Evolutionary conservation across 1,140 invertebrate genomes (phyloP).

Genomic region (Notospermus geniculatus): DNA sequence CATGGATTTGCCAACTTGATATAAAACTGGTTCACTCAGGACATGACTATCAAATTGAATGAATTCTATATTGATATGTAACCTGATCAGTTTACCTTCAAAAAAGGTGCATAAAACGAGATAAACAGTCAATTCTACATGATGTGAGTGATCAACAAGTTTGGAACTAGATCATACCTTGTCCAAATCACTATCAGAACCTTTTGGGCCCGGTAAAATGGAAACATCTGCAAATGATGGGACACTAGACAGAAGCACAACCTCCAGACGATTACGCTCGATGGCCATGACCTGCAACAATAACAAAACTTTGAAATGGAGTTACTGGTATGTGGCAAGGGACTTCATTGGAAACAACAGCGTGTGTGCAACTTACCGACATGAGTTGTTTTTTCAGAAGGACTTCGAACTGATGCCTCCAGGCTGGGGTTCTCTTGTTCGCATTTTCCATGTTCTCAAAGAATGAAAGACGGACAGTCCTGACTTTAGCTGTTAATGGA

Average conservation of each 20-base stretch:
- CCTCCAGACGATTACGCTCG: background rate
- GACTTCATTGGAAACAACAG: too few relatives aligned
- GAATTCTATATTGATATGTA: too few relatives aligned
- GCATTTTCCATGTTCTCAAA: constrained; percentile 1
- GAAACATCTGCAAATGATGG: constrained; percentile 9
- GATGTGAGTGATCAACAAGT: too few relatives aligned
- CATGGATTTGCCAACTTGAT: too few relatives aligned
- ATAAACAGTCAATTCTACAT: too few relatives aligned
- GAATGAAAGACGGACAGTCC: constrained; percentile 3
- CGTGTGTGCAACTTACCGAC: background rate
- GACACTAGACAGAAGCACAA: background rate
- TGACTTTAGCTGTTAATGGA: background rate
- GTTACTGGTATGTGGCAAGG: too few relatives aligned
- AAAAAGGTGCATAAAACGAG: too few relatives aligned
- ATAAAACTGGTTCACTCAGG: too few relatives aligned
- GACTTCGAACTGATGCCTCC: background rate
- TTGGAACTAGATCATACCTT: too few relatives aligned
- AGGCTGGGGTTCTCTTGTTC: background rate
- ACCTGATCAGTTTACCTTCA: too few relatives aligned
- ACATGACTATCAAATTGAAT: too few relatives aligned
- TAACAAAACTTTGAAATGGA: background rate
- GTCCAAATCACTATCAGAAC: constrained; percentile 4
- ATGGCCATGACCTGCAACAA: constrained; percentile 8
- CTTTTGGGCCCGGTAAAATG: background rate
- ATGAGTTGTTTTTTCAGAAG: background rate